These are phyloP conservation scores for Chloropsis hardwickii DNA, from an alignment of 2,113 vertebrate genomes.

Conservation along the genomic window DNA sequence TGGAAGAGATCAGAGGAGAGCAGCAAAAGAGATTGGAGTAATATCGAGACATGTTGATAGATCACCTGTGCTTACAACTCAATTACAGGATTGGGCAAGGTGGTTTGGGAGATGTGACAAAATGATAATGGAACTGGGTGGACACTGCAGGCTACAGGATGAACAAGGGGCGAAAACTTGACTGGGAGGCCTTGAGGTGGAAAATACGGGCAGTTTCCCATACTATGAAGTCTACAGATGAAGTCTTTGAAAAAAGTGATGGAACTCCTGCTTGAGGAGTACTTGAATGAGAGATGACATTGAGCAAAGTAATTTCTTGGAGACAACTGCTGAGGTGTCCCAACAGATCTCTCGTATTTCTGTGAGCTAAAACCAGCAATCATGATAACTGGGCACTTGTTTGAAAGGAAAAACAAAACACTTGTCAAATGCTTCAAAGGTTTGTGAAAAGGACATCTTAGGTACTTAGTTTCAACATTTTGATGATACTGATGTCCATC, in stretches of 20 bases:
- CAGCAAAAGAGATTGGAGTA: neutral
- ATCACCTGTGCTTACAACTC: neutral
- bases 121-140: neutral
- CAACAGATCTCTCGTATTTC: neutral
- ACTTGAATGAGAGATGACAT: neutral
- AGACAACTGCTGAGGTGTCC: neutral
- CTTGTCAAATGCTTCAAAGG: neutral
- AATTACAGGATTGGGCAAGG: rapidly evolving
- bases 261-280: neutral
- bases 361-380: neutral
- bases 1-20: neutral
- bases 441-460: neutral
- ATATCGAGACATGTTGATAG: rapidly evolving
- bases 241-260: neutral
- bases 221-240: neutral
- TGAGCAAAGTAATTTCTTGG: neutral
- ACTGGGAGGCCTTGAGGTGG: neutral
- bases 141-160: neutral
- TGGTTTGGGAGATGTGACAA: neutral
- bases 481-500: neutral
- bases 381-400: neutral
- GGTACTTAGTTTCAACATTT: neutral
- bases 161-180: neutral
- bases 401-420: neutral
- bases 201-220: neutral